Evolutionary conservation across 2,888 invertebrate species (phyloP), one percentile per base, ranked within the genome.

Genomic region (Agelastica alni): DNA sequence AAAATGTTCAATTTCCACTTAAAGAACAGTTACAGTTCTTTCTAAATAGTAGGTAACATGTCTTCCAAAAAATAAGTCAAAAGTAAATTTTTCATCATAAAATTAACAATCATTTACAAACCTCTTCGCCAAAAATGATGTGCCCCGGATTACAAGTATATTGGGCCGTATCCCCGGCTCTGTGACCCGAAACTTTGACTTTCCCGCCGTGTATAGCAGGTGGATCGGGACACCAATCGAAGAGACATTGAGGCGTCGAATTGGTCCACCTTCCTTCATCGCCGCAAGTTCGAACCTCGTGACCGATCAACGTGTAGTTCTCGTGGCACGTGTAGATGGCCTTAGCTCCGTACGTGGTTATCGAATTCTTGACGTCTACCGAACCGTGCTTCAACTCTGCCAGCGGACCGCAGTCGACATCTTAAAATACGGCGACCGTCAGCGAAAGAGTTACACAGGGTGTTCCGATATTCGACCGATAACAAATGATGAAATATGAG

Each of bases 211-310:
- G 80, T 1, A 93, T 87, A 22, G 82, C 80, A 0, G 88, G 88
- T 0, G 93, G 92, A 59, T 90, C 89, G 0, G 91, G 89, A 72
- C 94, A 94, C 93, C 93, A 88, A 76, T 92, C 87, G 71, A 89
- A 91, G 41, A 92, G 77, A 74, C 93, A 94, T 66, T 87, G 85
- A 0, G 93, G 91, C 4, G 87, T 81, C 49, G 85, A 84, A 0
- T 89, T 90, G 36, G 84, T 85, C 93, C 93, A 93, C 42, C 81
- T 75, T 0, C 88, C 91, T 30, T 84, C 83, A 53, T 88, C 84
- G 0, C 83, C 83, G 69, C 94, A 94, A n/a, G 80, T 78, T 14
- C 93, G 79, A 56, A 83, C 83, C 39, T 84, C 81, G 60, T 79
- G 84, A 0, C 93, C 93, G 4, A 89, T 87, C 2, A 94, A 78